These are phyloP conservation scores for Caenorhabditis inopinata DNA, from an alignment of 1,140 invertebrate genomes.

Conservation along the genomic window DNA sequence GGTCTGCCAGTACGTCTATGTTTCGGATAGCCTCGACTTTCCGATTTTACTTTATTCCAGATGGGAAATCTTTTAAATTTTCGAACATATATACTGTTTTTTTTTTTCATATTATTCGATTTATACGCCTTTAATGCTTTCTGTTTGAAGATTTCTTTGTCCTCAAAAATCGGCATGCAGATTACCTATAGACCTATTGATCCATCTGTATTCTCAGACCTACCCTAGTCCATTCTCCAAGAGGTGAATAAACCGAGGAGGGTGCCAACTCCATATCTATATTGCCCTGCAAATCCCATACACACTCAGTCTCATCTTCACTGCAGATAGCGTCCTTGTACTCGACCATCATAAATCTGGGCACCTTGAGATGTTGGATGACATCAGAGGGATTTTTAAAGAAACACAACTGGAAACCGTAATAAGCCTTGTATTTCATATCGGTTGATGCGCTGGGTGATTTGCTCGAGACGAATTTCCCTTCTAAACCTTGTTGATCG, in stretches of 20 bases:
- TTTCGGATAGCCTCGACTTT: too few species aligned
- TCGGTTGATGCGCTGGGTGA: neutral
- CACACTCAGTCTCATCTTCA: neutral
- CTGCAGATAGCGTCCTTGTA: neutral
- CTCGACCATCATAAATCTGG: slow-evolving; percentile 12
- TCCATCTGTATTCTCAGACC: slow-evolving; percentile 66
- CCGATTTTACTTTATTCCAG: too few species aligned
- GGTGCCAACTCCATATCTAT: slow-evolving; percentile 43
- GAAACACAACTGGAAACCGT: slow-evolving; percentile 37
- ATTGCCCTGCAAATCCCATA: slow-evolving; percentile 40
- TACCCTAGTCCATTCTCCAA: slow-evolving; percentile 70
- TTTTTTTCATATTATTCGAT: too few species aligned
- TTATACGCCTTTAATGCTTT: too few species aligned
- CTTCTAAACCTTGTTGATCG: neutral
- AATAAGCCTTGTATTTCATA: neutral
- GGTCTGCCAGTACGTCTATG: too few species aligned
- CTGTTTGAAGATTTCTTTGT: too few species aligned
- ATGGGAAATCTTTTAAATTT: too few species aligned
- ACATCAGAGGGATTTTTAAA: neutral
- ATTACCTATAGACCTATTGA: too few species aligned
- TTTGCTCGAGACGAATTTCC: neutral
- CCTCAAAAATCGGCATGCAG: too few species aligned
- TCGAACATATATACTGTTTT: too few species aligned
- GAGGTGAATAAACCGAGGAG: slow-evolving; percentile 34
- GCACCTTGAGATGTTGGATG: neutral